These are phyloP conservation scores for Nycticebus coucang DNA, from an alignment of 2,113 vertebrate species.

Conservation along the genomic window DNA sequence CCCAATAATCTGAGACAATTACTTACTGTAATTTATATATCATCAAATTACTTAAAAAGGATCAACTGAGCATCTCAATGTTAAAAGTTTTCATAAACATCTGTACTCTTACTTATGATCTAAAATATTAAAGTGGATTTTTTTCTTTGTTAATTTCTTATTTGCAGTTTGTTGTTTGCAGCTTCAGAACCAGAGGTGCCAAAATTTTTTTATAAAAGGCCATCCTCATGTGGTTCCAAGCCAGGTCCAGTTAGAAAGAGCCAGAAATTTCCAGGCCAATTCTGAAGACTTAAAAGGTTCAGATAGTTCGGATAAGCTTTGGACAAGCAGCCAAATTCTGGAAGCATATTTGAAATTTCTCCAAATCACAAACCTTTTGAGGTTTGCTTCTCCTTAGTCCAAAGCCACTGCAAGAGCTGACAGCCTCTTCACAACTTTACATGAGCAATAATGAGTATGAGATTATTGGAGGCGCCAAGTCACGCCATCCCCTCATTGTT, in stretches of 20 bases:
- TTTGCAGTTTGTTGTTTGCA: conserved; percentile 52
- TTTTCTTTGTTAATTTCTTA: conserved; percentile 46
- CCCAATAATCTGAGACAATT: neutral
- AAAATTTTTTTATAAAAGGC: conserved; percentile 42
- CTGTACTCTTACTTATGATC: neutral
- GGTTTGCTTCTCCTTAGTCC: conserved; percentile 64
- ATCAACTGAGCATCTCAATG: neutral
- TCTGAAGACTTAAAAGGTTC: conserved; percentile 71
- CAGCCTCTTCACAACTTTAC: conserved; percentile 79
- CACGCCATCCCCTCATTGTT: conserved; percentile 85
- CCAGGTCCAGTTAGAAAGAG: conserved; percentile 62
- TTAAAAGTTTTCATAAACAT: neutral
- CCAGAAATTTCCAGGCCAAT: conserved; percentile 53
- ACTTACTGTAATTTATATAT: neutral
- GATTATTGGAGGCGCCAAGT: conserved; percentile 84
- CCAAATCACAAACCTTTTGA: conserved; percentile 80
- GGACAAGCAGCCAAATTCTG: conserved; percentile 58
- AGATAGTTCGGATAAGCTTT: conserved; percentile 69
- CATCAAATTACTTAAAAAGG: neutral
- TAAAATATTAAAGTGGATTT: neutral
- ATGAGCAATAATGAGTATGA: conserved; percentile 83
- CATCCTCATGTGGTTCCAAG: neutral
- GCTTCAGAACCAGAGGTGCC: conserved; percentile 32
- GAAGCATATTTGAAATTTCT: conserved; percentile 74
- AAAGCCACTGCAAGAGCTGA: conserved; percentile 72